phyloP scores from a whole-genome alignment of 2,797 vertebrate species.

The Cyprinella venusta region DNA sequence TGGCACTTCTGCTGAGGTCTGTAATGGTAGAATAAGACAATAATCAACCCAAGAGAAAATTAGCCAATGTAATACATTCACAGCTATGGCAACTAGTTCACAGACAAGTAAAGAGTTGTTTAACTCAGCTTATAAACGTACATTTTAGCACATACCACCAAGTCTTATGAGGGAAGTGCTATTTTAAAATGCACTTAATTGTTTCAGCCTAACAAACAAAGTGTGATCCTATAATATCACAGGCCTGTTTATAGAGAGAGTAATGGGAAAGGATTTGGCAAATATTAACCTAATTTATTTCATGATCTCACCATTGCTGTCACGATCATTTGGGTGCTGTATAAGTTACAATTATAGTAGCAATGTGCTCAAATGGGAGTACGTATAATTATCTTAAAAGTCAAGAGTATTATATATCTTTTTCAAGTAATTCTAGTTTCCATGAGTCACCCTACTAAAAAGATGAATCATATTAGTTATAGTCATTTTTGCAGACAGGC shows the following conservation, averaged over 20 bases:
- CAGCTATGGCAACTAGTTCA: constrained; percentile 15
- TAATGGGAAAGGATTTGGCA: constrained; percentile 10
- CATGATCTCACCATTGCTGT: constrained; percentile 47
- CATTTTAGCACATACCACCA: constrained; percentile 54
- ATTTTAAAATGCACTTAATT: constrained; percentile 70
- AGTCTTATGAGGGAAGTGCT: constrained; percentile 65
- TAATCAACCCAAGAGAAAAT: constrained; percentile 14
- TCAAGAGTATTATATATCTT: constrained; percentile 11
- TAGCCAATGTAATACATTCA: constrained; percentile 8
- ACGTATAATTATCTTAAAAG: constrained; percentile 34
- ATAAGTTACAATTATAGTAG: constrained; percentile 18
- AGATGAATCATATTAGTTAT: constrained; percentile 7
- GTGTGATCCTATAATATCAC: constrained; percentile 12
- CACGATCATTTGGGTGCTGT: constrained; percentile 33
- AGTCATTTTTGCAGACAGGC: constrained; percentile 1
- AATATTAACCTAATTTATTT: constrained; percentile 45
- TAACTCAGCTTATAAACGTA: constrained; percentile 63
- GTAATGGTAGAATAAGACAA: constrained; percentile 51
- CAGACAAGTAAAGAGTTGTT: constrained; percentile 54
- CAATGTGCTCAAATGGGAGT: background rate
- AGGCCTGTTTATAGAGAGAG: constrained; percentile 43
- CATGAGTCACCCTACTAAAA: constrained; percentile 25
- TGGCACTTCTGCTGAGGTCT: constrained; percentile 89
- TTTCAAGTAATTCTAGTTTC: constrained; percentile 2
- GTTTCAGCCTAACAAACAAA: constrained; percentile 41